phyloP scores from a whole-genome alignment of 2,113 vertebrate genomes.

The Centrocercus urophasianus region DNA sequence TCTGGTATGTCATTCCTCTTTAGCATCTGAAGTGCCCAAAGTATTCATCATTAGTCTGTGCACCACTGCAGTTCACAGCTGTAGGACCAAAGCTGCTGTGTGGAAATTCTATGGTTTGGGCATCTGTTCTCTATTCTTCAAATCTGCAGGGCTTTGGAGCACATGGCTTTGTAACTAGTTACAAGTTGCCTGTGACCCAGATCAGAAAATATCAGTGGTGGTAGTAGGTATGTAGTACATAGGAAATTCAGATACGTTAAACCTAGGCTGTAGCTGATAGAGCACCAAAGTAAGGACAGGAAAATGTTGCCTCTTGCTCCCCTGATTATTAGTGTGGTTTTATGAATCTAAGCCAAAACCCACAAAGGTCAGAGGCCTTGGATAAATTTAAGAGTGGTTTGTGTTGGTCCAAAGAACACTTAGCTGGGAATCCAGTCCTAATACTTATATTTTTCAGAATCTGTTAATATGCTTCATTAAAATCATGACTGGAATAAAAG shows the following conservation, averaged over 20 bases:
- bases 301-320: background rate
- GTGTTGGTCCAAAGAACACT: background rate
- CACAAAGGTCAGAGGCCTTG: background rate
- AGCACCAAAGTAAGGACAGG: background rate
- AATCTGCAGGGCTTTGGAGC: background rate
- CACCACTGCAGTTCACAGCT: background rate
- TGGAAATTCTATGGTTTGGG: background rate
- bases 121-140: background rate
- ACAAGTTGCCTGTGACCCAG: background rate
- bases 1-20: background rate
- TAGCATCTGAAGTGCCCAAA: background rate
- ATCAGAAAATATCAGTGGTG: background rate
- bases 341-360: background rate
- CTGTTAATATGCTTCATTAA: background rate
- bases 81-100: no score
- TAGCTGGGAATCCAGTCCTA: background rate
- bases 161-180: no score
- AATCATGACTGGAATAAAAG: background rate
- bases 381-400: background rate
- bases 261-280: background rate
- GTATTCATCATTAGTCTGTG: background rate
- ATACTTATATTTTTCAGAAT: background rate
- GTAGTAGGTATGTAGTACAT: accelerated
- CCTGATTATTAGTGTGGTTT: accelerated
- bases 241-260: background rate